phyloP scores from a whole-genome alignment of 2,888 invertebrate genomes.

The Orchesellides sinensis region DNA sequence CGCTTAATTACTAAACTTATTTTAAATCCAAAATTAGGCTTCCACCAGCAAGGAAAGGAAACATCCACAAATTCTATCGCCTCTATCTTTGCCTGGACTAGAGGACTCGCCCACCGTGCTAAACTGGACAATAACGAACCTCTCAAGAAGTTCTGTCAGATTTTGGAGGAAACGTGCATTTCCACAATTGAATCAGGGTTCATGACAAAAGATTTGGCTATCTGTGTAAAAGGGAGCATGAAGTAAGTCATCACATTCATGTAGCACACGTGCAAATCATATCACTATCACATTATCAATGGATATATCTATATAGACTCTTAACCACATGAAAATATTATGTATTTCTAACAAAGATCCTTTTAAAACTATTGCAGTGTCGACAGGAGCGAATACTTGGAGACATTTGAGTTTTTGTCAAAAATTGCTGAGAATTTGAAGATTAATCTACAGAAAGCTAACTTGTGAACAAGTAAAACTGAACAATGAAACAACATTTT shows the following conservation, averaged over 20 bases:
- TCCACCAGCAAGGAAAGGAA: conserved; percentile 96
- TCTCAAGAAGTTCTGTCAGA: conserved; percentile 88
- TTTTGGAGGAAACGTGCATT: conserved; percentile 92
- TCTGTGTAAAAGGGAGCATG: conserved; percentile 95
- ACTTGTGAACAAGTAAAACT: conserved; percentile 48
- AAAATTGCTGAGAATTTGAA: conserved; percentile 94
- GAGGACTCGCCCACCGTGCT: conserved; percentile 94
- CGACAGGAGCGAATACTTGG: conserved; percentile 90
- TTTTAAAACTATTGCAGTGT: conserved; percentile 77
- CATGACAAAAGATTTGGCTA: conserved; percentile 99
- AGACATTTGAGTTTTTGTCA: conserved; percentile 98
- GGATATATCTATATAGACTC: no score
- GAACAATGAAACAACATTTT: no score
- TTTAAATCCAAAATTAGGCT: no score
- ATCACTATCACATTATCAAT: no score
- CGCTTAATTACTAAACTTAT: no score
- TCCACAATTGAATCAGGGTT: conserved; percentile 95
- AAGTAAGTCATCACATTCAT: conserved; percentile 81
- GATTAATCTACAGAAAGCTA: conserved; percentile 79
- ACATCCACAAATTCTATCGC: conserved; percentile 99
- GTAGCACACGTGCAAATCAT: no score
- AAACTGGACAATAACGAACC: conserved; percentile 91
- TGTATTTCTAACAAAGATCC: neutral
- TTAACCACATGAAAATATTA: no score
- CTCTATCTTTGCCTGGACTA: conserved; percentile 99